Evolutionary conservation across 2,888 invertebrate genomes (phyloP), one percentile per base, ranked within the genome.

Genomic region (Erynnis tages): DNA sequence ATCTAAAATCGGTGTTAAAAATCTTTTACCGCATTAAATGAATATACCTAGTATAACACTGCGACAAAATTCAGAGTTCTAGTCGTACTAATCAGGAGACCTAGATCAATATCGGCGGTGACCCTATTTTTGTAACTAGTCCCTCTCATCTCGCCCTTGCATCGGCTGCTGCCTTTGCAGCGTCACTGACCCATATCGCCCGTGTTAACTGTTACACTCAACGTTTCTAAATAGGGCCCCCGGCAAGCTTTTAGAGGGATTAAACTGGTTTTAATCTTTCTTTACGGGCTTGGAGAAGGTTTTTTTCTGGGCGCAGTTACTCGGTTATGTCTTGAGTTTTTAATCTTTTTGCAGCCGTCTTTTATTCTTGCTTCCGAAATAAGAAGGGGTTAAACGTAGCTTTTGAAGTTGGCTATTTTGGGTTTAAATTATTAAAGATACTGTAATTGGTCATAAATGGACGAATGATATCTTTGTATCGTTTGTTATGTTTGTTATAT

Each of bases 141-240:
- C 64, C 61, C 74, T 72, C 75, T 78, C 65, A 75, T 73, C 69
- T 64, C 71, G 74, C 76, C 79, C 80, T 76, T 62, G 52, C 52
- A 52, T 44, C 37, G 67, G 69, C 61, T 63, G 67, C 78, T 75
- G 68, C 64, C 60, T 66, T 69, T 65, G 71, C 76, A 74, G 66
- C 72, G 69, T 61, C 71, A 66, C 65, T 86, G 86, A 83, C 86
- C 85, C 74, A 86, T 69, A 81, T 86, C 63, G 60, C 66, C 70
- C 71, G 67, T 63, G 62, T 65, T 67, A 70, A 69, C 68, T 63
- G 61, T 64, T 69, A 60, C 67, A 67, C 71, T 71, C 67, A 62
- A 66, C 56, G 59, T 60, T 60, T 58, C 58, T 56, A 55, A 54
- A 57, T 60, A 72, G 69, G 68, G 68, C 55, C 66, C 57, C 48